A percentile compares a stretch with the other conserved stretches of the same genome.
Conservation (phyloP, 2,113 vertebrate species). For the Toxotes chatareus region DNA sequence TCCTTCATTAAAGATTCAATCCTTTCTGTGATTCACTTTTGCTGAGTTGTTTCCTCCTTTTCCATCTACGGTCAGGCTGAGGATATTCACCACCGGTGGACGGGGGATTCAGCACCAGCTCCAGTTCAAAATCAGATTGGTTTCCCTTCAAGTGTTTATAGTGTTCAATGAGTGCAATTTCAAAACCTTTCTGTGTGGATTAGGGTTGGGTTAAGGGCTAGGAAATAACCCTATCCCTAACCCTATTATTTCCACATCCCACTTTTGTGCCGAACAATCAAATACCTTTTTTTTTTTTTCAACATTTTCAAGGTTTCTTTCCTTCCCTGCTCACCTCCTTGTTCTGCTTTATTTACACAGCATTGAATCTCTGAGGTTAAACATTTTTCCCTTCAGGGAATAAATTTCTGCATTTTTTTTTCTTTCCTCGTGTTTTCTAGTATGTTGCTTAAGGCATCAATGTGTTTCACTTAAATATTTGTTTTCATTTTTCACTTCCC, state of each 20-base stretch:
- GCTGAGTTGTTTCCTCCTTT: not conserved
- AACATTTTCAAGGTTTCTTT: not conserved
- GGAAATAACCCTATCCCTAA: too few relatives aligned
- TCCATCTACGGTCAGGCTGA: not conserved
- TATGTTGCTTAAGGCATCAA: not conserved
- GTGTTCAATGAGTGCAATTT: too few relatives aligned
- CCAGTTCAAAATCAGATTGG: too few relatives aligned
- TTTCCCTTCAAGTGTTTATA: too few relatives aligned
- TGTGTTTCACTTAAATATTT: not conserved
- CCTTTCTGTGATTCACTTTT: not conserved
- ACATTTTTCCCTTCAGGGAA: not conserved
- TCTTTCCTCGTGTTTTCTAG: too few relatives aligned
- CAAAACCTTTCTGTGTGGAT: too few relatives aligned
- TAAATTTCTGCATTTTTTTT: not conserved
- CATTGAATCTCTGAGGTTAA: not conserved
- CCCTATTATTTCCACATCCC: not conserved
- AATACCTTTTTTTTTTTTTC: not conserved
- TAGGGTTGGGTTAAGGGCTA: too few relatives aligned
- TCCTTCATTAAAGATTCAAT: not conserved
- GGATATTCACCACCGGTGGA: not conserved
- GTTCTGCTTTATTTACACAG: not conserved
- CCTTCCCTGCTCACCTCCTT: not conserved
- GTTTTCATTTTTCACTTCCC: not conserved
- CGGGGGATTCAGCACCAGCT: too few relatives aligned
- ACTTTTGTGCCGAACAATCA: not conserved